Base-by-base conservation (phyloP, 1,140 invertebrate genomes). In the Drosophila nebulosa region DNA sequence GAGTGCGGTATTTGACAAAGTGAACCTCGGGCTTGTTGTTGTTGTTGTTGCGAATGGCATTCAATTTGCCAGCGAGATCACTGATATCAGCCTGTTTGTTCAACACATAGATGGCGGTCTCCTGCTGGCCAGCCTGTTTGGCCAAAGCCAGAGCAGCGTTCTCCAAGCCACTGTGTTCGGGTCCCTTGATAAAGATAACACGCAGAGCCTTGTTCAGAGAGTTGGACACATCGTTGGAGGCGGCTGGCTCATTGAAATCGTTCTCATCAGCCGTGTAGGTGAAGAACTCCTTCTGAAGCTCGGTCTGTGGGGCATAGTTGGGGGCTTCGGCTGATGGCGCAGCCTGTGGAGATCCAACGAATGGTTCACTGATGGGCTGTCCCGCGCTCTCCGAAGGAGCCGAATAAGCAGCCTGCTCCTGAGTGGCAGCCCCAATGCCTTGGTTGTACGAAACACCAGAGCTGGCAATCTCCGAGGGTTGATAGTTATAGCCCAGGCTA, bases 1-100 rank as follows among this genome's bases (percentile, higher is more conserved):
- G 71, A 3, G 90, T 91, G 58, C 89, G 77, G 58, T 91, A 91
- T 64, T 91, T 91, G 39, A 91, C 89, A 16, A 91, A 91, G 63
- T 90, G 89, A 3, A 91, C 90, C 57, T 90, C 86, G 42, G 90
- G 90, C 64, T 89, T 90, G 59, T 81, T 79, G 64, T 80, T 74
- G 64, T 73, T 70, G 51, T 74, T 90, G 69, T 60, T 79, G 65
- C 69, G 71, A 22, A 90, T 60, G 35, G 64, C 56, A 39, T 80
- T 89, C 22, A 90, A 35, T 60, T 88, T 89, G 52, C 84, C 72
- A 52, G 79, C 78, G 56, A 91, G 69, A 52, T 90, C 90, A 2
- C 78, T 74, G 32, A 90, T 78, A 27, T 91, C 86, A 2, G 89
- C 75, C 69, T 91, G 90, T 55, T 90, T 91, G 65, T 79, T 90